Evolutionary conservation across 92 coral and sea anemone genomes (phyloP).

Genomic region (Micromussa lordhowensis): DNA sequence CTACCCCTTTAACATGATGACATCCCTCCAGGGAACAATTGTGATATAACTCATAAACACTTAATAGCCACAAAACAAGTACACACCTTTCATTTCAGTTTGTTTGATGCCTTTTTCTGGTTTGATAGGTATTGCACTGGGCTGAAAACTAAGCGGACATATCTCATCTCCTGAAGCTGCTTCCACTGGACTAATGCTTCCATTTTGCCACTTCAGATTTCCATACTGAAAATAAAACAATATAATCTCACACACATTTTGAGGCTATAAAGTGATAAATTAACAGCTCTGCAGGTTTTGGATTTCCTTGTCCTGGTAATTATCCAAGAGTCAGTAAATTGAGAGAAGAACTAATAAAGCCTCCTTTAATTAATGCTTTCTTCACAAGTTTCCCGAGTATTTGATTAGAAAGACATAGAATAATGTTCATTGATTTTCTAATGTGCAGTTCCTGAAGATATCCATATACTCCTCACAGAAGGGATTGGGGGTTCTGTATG

Average conservation of each 20-base stretch:
- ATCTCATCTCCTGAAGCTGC: neutral
- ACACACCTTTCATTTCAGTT: neutral
- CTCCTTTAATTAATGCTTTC: no score
- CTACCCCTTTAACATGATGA: no score
- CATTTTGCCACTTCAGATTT: neutral
- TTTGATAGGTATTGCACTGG: neutral
- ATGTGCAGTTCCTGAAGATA: no score
- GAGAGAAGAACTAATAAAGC: no score
- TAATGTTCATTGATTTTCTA: no score
- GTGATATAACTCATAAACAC: neutral
- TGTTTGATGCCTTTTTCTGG: neutral
- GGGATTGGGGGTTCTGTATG: no score
- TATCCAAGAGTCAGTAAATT: no score
- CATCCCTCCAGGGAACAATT: no score
- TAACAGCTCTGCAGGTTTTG: neutral
- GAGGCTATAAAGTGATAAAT: neutral
- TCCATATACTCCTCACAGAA: no score
- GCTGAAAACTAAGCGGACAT: neutral
- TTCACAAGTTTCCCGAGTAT: no score
- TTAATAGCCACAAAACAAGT: neutral
- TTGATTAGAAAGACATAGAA: no score
- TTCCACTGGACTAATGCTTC: slow-evolving; percentile 20
- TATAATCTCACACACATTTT: neutral
- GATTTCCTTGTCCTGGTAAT: no score
- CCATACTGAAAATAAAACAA: slow-evolving; percentile 8